These are phyloP conservation scores for Parazoanthus darwini DNA, from an alignment of 92 coral and sea anemone genomes.

Conservation along the genomic window DNA sequence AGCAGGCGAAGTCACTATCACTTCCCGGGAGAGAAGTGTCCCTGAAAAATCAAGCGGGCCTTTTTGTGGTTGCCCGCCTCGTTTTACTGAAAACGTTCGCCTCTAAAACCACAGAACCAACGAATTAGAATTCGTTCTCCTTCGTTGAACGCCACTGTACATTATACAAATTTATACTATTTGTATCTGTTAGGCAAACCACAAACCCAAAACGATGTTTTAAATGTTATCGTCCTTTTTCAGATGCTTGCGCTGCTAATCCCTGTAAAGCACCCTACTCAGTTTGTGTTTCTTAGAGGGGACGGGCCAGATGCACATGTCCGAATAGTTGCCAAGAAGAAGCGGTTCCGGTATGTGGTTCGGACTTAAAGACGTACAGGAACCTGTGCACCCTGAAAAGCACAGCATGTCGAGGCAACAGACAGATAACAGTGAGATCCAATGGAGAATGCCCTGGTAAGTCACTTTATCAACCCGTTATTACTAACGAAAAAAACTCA, in stretches of 20 bases:
- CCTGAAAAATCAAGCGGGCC: too few relatives aligned
- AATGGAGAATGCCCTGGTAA: slow-evolving; percentile 7
- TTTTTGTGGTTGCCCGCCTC: too few relatives aligned
- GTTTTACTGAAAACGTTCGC: too few relatives aligned
- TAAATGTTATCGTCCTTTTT: not conserved
- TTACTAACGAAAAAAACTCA: not conserved
- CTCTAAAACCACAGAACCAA: too few relatives aligned
- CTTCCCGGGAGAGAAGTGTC: too few relatives aligned
- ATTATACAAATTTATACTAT: too few relatives aligned
- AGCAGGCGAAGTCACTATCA: too few relatives aligned
- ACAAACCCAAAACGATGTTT: too few relatives aligned
- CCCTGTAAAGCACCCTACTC: not conserved
- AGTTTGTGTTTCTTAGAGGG: not conserved
- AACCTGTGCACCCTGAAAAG: not conserved
- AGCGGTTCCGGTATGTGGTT: not conserved
- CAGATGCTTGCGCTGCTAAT: not conserved
- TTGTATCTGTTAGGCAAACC: too few relatives aligned
- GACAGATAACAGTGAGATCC: not conserved
- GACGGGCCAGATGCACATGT: not conserved
- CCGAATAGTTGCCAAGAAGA: not conserved
- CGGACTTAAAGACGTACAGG: not conserved
- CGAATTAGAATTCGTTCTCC: too few relatives aligned
- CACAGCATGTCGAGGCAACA: not conserved
- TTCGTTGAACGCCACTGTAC: too few relatives aligned
- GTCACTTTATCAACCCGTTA: not conserved